Evolutionary conservation across 1,140 invertebrate genomes (phyloP).

Genomic region (Cyrtorhinus lividipennis): DNA sequence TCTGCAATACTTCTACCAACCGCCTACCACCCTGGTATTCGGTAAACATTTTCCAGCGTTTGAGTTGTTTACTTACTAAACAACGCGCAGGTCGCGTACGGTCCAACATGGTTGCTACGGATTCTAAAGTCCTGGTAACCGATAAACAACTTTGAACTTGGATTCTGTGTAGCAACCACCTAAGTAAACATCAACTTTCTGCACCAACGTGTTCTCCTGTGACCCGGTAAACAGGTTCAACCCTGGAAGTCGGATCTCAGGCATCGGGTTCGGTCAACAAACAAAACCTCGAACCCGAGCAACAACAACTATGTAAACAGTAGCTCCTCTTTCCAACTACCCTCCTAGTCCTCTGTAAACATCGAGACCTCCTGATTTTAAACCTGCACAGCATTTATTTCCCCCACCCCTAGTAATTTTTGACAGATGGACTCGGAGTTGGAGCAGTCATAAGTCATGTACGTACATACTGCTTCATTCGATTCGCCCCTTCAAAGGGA

Average conservation of each 20-base stretch:
- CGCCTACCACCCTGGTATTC: constrained; percentile 12
- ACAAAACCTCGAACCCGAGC: constrained; percentile 14
- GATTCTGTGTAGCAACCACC: constrained; percentile 4
- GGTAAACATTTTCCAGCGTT: constrained; percentile 19
- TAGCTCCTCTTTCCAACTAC: constrained; percentile 17
- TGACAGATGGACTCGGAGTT: no score
- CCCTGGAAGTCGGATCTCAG: background rate
- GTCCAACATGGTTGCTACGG: background rate
- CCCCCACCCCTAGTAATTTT: no score
- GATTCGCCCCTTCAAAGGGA: no score
- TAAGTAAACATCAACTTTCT: constrained; percentile 15
- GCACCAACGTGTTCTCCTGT: constrained; percentile 12
- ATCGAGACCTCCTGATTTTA: constrained; percentile 1
- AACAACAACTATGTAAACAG: constrained; percentile 21
- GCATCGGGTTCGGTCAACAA: constrained; percentile 13
- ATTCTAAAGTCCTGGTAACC: constrained; percentile 11
- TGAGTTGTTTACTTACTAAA: constrained; percentile 18
- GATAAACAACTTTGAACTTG: constrained; percentile 6
- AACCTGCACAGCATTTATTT: background rate
- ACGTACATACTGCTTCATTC: no score
- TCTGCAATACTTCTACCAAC: background rate
- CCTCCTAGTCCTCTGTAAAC: constrained; percentile 19
- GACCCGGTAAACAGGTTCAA: constrained; percentile 17
- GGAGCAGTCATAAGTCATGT: no score
- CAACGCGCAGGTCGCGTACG: constrained; percentile 2